These are phyloP conservation scores for Limnothrissa miodon DNA, from an alignment of 2,113 vertebrate species.

Conservation along the genomic window DNA sequence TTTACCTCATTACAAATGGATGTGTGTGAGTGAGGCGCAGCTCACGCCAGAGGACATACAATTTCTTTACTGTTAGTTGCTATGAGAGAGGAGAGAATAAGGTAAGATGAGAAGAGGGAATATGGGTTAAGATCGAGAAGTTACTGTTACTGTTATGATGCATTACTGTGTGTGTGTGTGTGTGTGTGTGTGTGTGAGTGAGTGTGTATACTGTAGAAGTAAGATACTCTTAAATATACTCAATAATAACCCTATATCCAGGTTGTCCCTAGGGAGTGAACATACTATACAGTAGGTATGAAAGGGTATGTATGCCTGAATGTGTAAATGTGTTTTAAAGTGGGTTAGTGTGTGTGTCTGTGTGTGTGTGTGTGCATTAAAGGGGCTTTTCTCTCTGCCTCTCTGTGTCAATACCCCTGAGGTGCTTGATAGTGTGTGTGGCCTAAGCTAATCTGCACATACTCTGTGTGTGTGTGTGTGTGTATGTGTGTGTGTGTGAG, in stretches of 20 bases:
- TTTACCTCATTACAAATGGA: too few species aligned
- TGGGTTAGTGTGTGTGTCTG: neutral
- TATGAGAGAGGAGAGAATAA: too few species aligned
- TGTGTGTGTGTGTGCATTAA: neutral
- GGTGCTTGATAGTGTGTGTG: neutral
- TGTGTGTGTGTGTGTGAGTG: neutral
- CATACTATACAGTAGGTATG: too few species aligned
- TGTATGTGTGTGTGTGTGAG: neutral
- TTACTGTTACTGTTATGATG: neutral
- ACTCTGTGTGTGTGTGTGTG: neutral
- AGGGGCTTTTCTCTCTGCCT: neutral
- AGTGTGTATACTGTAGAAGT: too few species aligned
- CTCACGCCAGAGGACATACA: neutral
- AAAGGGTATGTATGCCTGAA: neutral
- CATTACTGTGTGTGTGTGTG: neutral
- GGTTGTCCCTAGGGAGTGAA: too few species aligned
- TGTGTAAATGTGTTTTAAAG: neutral
- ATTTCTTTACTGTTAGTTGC: too few species aligned
- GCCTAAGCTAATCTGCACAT: neutral
- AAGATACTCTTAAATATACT: too few species aligned
- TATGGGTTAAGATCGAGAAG: too few species aligned
- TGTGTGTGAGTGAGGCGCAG: neutral
- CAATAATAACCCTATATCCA: too few species aligned
- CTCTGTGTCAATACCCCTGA: neutral
- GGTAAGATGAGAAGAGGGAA: too few species aligned